phyloP scores from a whole-genome alignment of 1,140 invertebrate genomes.

The Zaprionus gabonicus region DNA sequence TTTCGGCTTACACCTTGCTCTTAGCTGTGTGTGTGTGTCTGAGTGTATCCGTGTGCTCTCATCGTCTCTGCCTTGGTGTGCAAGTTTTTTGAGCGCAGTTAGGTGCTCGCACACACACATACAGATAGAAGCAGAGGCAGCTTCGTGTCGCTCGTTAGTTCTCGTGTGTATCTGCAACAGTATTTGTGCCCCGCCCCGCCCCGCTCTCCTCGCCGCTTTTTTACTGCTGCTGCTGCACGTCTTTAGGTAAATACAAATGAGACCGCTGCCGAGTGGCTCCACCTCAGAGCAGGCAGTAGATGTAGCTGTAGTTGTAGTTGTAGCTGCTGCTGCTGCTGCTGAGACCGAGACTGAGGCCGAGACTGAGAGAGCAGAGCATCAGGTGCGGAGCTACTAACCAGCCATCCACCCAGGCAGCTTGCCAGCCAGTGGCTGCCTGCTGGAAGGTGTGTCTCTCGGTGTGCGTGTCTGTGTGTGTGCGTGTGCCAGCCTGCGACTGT shows the following conservation, averaged over 20 bases:
- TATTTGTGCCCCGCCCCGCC: constrained; percentile 27
- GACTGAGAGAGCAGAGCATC: constrained; percentile 57
- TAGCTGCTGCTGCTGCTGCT: constrained; percentile 25
- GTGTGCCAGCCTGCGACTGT: constrained; percentile 30
- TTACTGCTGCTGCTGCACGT: constrained; percentile 51
- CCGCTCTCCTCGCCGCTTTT: constrained; percentile 21
- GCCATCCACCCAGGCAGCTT: constrained; percentile 5
- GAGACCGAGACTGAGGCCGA: constrained; percentile 7
- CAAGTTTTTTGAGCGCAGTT: constrained; percentile 74
- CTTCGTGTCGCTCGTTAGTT: constrained; percentile 74
- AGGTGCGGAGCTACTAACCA: constrained; percentile 58
- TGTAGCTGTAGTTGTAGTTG: constrained; percentile 7
- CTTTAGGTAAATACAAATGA: constrained; percentile 84
- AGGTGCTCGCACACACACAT: constrained; percentile 51
- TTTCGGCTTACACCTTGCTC: constrained; percentile 70
- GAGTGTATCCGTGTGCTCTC: constrained; percentile 55
- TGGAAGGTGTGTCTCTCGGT: constrained; percentile 67
- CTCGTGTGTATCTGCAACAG: constrained; percentile 54
- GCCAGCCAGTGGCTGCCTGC: constrained; percentile 52
- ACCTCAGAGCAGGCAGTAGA: constrained; percentile 52
- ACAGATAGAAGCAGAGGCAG: constrained; percentile 19
- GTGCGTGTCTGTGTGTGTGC: neutral
- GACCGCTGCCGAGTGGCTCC: constrained; percentile 63
- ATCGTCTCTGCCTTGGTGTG: constrained; percentile 38
- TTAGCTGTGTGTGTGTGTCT: constrained; percentile 41